Evolutionary conservation across 2,888 invertebrate species (phyloP), one percentile per base, ranked within the genome.

Genomic region (Amiota communis): DNA sequence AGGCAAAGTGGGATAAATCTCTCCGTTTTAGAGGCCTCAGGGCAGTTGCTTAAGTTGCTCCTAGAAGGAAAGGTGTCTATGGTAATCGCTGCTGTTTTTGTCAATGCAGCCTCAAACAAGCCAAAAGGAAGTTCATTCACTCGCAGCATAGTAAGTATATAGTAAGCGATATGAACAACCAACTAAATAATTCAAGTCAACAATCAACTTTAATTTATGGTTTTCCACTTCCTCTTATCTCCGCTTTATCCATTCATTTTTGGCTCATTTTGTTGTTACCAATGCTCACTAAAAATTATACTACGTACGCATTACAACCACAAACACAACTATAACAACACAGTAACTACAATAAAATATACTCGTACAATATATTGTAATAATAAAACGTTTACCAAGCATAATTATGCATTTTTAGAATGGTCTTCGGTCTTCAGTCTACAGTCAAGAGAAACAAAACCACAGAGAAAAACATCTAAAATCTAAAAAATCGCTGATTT

Each of bases 71-170:
- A 23, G 23, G 23, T 2, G 23, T 23, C 23, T 23, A 61, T 71
- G 70, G 63, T 70, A 65, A 23, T 67, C 72, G 73, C 12, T 70
- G 73, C 20, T 72, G 72, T 53, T 74, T 17, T 46, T 72, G 72
- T 12, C 17, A 23, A 9, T 67, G 46, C 12, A 74, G 9, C 13
- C 49, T 20, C 6, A 76, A 70, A 72, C 71, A 72, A 72, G 48
- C 23, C 65, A 53, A 53, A n/a, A 53, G 13, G 13, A 15, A 36
- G 36, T 36, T 36, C 36, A 36, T 6, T 36, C 36, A 36, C 36
- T 36, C 36, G n/a, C n/a, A n/a, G n/a, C n/a, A 6, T 36, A 36
- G 36, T 36, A 36, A 4, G 6, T 36, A 36, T 36, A 6, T 6
- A 36, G 36, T 36, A 36, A 2, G 36, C 36, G 36, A 36, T 36